Base-by-base conservation (phyloP, 2,888 invertebrate genomes). In the Nipponacmea schrenckii region DNA sequence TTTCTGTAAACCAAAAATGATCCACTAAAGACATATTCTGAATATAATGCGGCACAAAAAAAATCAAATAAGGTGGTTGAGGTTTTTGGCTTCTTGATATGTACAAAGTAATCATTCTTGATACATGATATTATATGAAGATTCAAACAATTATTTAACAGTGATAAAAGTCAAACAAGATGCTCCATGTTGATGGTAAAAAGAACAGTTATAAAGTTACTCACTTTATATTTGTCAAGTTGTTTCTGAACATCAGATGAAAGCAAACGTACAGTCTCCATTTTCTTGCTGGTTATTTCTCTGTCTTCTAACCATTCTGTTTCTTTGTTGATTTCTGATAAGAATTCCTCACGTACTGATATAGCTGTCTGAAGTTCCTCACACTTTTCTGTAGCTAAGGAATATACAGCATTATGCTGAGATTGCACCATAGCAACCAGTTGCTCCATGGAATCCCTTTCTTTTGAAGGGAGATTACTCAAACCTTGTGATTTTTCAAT, bases 201-300 rank as follows among this genome's bases (percentile, higher is more conserved):
- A 31, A 31, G 7, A n/a, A n/a, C n/a, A 31, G 3, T 39, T 8
- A 39, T 5, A 39, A 8, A 10, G 39, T 8, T 39, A 39, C 75
- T 68, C 65, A 90, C 90, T 88, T 93, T 94, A 84, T 94, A 93
- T 73, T 93, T 92, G 26, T 92, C 91, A 46, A 95, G 92, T 85
- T 95, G 94, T 85, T 93, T 93, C 84, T 96, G 95, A n/a, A 96
- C 93, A 83, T 94, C 94, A 17, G 74, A 73, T 7, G 95, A 93
- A 86, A 93, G 92, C n/a, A 97, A 88, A 1, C 81, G 78, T 14
- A 79, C 45, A n/a, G 69, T 70, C n/a, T 80, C 76, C 63, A 81
- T 72, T 67, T 81, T 81, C 24, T 78, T 71, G 10, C 78, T 71
- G 15, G 75, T 78, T 64, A 68, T 75, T 70, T 83, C 83, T 63